Conservation (phyloP, 2,888 invertebrate genomes). For the Rhamnusium bicolor region DNA sequence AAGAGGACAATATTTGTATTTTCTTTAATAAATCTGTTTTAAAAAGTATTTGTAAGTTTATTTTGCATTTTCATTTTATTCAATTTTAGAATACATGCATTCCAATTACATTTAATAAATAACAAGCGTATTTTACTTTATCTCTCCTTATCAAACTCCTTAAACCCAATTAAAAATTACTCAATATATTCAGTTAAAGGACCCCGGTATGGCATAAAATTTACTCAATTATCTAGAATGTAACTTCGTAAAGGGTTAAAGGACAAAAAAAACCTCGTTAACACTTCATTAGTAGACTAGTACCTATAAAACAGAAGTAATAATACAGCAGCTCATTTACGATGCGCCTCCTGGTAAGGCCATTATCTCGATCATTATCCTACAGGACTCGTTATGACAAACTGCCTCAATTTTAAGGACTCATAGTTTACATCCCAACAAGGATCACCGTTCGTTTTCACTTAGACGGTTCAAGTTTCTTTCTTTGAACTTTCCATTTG, state of each 20-base stretch:
- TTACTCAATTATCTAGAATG: slow-evolving; percentile 9
- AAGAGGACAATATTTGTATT: too few relatives aligned
- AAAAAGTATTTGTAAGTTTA: too few relatives aligned
- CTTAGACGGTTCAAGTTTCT: slow-evolving; percentile 1
- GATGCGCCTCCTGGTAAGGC: slow-evolving; percentile 46
- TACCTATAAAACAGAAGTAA: slow-evolving; percentile 41
- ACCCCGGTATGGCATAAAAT: slow-evolving; percentile 4
- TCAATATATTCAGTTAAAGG: background rate
- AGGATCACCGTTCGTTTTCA: slow-evolving; percentile 20
- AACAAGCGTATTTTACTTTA: background rate
- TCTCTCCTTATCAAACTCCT: background rate
- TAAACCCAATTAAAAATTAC: background rate
- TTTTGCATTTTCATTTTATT: too few relatives aligned
- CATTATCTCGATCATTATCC: slow-evolving; percentile 49
- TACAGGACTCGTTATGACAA: slow-evolving; percentile 35
- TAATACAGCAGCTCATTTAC: slow-evolving; percentile 47
- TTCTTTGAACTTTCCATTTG: slow-evolving; percentile 25
- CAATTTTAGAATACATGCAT: too few relatives aligned
- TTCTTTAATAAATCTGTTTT: too few relatives aligned
- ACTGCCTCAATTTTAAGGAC: slow-evolving; percentile 33
- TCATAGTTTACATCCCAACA: slow-evolving; percentile 20
- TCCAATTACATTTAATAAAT: background rate
- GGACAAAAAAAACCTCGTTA: slow-evolving; percentile 43
- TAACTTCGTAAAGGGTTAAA: slow-evolving; percentile 14
- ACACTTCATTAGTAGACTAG: slow-evolving; percentile 45